Base-by-base conservation (phyloP, 2,888 invertebrate genomes). In the Pterobdella sp. region DNA sequence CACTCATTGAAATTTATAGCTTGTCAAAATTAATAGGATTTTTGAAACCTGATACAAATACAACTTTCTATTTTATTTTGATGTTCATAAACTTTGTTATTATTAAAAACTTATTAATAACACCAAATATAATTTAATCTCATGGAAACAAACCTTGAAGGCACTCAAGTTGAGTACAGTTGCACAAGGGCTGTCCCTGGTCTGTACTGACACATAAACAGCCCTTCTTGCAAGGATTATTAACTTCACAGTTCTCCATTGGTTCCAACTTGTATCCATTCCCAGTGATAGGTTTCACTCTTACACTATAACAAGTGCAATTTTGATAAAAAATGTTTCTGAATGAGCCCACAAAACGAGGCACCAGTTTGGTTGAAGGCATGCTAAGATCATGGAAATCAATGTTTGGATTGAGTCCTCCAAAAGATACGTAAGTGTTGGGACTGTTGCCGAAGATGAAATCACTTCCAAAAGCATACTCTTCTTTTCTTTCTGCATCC, bases 261-360 rank as follows among this genome's bases (percentile, higher is more conserved):
- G 78, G 78, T 3, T 60, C 63, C 18, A 70, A 35, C 35, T 76
- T 73, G 52, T 80, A 72, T 0, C 74, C 78, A 4, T 73, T 73
- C 0, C 79, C 79, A 0, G 79, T 72, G 77, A 81, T 68, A n/a
- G 75, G 67, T 26, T 60, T 42, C 2, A 78, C 81, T n/a, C 81
- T 76, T 18, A 77, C 74, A 22, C 78, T 79, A 49, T 76, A 72
- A 70, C 82, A 82, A 35, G 82, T 78, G 76, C 82, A 82, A 76
- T 82, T 82, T 64, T 79, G 77, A 76, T 81, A 82, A 4, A 82
- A 75, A 35, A 82, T 80, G 76, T 83, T 82, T 73, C 82, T 75
- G 32, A 82, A 77, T 56, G 77, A 75, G 0, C 82, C 81, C 14
- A 68, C 74, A 75, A 80, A 80, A 37, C 77, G 76, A 0, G 76